These are phyloP conservation scores for Enteromius anoplus DNA, from an alignment of 2,797 vertebrate species.

Conservation along the genomic window DNA sequence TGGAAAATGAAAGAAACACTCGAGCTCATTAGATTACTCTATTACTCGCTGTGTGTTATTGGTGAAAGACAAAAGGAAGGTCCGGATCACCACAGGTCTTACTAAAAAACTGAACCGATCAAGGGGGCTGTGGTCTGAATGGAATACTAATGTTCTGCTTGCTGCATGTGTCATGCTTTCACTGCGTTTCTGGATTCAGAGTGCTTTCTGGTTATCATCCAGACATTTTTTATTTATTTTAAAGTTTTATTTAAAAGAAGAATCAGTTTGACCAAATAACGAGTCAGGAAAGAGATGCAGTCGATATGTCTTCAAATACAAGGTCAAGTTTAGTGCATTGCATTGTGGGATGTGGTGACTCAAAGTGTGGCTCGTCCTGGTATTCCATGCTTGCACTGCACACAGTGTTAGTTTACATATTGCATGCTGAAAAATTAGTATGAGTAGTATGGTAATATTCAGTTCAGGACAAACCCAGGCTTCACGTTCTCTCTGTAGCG, in stretches of 20 bases:
- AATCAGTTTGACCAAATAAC: background rate
- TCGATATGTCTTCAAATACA: background rate
- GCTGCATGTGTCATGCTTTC: no score
- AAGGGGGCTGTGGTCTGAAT: background rate
- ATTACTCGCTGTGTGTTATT: conserved; percentile 10
- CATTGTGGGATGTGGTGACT: background rate
- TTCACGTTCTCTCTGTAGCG: background rate
- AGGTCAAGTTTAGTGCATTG: background rate
- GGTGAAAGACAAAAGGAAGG: conserved; percentile 7
- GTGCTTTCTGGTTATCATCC: background rate
- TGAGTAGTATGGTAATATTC: background rate
- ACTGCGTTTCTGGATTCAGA: no score
- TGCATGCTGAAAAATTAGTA: background rate
- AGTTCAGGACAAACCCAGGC: background rate
- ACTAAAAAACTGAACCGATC: conserved; percentile 3
- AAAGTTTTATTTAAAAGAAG: background rate
- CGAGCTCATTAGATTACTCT: conserved; percentile 34
- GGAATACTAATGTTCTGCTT: background rate
- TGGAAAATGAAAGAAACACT: conserved; percentile 35
- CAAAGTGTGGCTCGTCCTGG: background rate
- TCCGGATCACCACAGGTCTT: background rate
- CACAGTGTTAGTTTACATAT: background rate
- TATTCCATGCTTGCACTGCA: background rate
- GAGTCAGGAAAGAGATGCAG: background rate
- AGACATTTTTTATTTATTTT: background rate